Evolutionary conservation across 2,113 vertebrate genomes (phyloP), one percentile per base, ranked within the genome.

Genomic region (Albula goreensis): DNA sequence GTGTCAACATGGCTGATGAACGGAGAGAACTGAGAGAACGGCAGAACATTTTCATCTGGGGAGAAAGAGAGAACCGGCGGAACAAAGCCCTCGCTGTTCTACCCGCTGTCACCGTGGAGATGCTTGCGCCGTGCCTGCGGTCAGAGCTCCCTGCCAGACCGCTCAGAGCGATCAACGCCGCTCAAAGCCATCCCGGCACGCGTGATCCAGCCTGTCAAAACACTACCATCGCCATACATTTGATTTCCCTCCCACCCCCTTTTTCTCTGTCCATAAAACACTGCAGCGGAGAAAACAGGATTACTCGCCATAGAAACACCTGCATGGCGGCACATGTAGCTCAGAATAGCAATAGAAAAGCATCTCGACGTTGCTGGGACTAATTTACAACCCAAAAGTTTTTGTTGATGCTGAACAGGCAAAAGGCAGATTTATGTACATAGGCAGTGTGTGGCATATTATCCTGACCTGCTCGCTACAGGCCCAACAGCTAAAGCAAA

Each of bases 291-390:
- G 48, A 84, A 85, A 81, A 86, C 13, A 74, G 57, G 79, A 86
- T 70, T 41, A 81, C 79, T 86, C 57, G 51, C 85, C 79, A 81
- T 52, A 63, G 85, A 9, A 85, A 80, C 84, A 85, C 70, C 80
- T 81, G 50, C n/a, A 19, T 63, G 80, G 66, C n/a, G n/a, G 66
- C 80, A 81, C 51, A 81, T 81, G 25, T 19, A 80, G 13, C 25
- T 41, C 25, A 56, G 53, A 7, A 7, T 17, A 2, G 19, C 17
- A 22, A 6, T 25, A 81, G 53, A 7, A 57, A 81, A 25, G 19
- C 17, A 31, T 31, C 7, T 9, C 66, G 11, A 41, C 31, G 31
- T 41, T 41, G 31, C 31, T 41, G 31, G 31, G 31, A 41, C 31
- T 41, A 41, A 41, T 41, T 41, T 41, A 1, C 31, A 41, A 41